phyloP scores from a whole-genome alignment of 2,888 invertebrate genomes.

The Tillus elongatus region DNA sequence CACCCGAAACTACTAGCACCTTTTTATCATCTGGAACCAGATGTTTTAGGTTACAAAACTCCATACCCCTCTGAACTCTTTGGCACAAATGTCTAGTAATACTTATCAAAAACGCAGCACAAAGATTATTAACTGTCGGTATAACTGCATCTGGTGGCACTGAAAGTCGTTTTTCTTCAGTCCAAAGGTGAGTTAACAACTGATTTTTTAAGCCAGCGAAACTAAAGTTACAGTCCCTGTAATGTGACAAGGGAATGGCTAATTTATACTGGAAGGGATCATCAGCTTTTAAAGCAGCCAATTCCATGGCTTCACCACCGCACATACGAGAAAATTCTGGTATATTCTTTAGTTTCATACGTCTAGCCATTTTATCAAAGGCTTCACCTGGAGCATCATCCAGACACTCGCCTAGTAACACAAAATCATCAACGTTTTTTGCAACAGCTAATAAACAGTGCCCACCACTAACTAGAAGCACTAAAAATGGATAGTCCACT shows the following conservation, averaged over 20 bases:
- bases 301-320: conserved; percentile 82
- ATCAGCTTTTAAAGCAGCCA: conserved; percentile 60
- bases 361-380: conserved; percentile 82
- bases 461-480: conserved; percentile 86
- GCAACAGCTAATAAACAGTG: conserved; percentile 78
- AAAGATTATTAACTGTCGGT: conserved; percentile 68
- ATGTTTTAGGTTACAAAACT: conserved; percentile 54
- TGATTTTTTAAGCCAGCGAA: conserved; percentile 73
- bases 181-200: conserved; percentile 45
- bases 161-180: conserved; percentile 51
- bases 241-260: conserved; percentile 52
- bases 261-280: conserved; percentile 58
- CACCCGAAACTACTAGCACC: conserved; percentile 77
- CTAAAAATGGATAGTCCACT: conserved; percentile 79
- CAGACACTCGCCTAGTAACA: conserved; percentile 65
- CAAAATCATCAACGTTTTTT: conserved; percentile 62
- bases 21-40: conserved; percentile 52
- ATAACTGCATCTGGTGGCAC: conserved; percentile 60
- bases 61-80: conserved; percentile 73
- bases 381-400: conserved; percentile 92
- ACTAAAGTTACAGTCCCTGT: conserved; percentile 82
- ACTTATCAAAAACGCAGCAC: conserved; percentile 73
- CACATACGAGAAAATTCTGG: conserved; percentile 61
- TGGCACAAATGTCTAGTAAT: conserved; percentile 71
- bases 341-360: conserved; percentile 72